Evolutionary conservation across 2,113 vertebrate genomes (phyloP), one percentile per base, ranked within the genome.

Genomic region (Apteryx mantelli): DNA sequence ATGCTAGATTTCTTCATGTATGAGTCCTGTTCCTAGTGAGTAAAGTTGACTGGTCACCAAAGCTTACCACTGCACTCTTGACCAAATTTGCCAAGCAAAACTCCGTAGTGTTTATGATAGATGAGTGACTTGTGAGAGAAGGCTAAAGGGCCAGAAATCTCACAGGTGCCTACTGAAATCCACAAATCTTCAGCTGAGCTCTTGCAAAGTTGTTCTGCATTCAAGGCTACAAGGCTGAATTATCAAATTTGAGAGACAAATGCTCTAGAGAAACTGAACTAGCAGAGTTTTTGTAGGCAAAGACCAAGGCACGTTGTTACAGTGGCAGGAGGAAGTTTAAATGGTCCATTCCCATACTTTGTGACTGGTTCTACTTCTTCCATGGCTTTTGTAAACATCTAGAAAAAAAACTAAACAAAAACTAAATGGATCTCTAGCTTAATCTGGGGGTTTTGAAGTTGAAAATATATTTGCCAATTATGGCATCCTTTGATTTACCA

Each of bases 201-300:
- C 91, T 74, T 78, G 52, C 58, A 79, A 65, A 88, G 61, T 48
- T 82, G 11, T 14, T 81, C 14, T 52, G 14, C 90, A 36, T 82
- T 91, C 25, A 26, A 30, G 36, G 25, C 42, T 86, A 36, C 19
- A 28, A 38, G 25, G 5, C 48, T 78, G 26, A 76, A 44, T 10
- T 91, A 65, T 92, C 78, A 87, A 58, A 70, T 40, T 11, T 15
- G 14, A 76, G 58, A 38, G 22, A 66, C 4, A 53, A 36, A 15
- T 56, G 80, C 65, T 87, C 60, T 63, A 48, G 92, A 95, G 93
- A 64, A 66, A 50, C 22, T 6, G 90, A 56, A 95, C 94, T 52
- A 95, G 60, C 60, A 89, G 86, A 73, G 73, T 53, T 90, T 85
- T 92, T 74, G 56, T 89, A 87, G 88, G 71, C 77, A 81, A 76